phyloP scores from a whole-genome alignment of 2,797 vertebrate species.

The Poeciliopsis paucimaculata region DNA sequence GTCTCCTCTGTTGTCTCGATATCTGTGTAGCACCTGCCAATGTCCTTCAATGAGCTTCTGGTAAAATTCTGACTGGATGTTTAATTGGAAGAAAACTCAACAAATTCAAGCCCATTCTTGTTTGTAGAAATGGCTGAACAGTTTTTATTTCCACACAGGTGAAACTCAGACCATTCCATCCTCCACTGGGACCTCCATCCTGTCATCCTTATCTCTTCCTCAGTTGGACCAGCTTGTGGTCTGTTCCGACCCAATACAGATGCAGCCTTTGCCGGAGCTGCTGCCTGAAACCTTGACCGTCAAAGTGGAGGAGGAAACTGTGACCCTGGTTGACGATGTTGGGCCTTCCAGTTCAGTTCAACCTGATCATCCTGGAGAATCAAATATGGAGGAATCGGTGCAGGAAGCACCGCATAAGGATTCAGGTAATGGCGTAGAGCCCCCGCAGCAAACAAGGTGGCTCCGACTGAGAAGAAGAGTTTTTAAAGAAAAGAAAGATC shows the following conservation, averaged over 20 bases:
- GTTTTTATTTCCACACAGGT: slow-evolving; percentile 46
- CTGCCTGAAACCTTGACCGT: slow-evolving; percentile 65
- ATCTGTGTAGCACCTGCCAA: neutral
- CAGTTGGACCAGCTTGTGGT: slow-evolving; percentile 75
- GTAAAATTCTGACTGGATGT: neutral
- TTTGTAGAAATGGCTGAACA: neutral
- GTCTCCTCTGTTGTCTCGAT: slow-evolving; percentile 4
- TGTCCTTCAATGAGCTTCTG: neutral
- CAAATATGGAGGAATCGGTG: slow-evolving; percentile 9
- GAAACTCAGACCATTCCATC: slow-evolving; percentile 61
- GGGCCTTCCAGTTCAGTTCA: slow-evolving; percentile 47
- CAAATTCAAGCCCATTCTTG: neutral
- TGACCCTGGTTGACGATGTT: slow-evolving; percentile 73
- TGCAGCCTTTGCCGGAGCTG: slow-evolving; percentile 56
- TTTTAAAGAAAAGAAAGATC: slow-evolving; percentile 40
- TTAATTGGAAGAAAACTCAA: neutral
- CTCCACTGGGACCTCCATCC: slow-evolving; percentile 77
- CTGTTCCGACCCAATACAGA: slow-evolving; percentile 58
- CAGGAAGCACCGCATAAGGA: slow-evolving; percentile 25
- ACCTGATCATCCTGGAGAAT: slow-evolving; percentile 28
- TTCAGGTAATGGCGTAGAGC: slow-evolving; percentile 45
- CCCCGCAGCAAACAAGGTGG: slow-evolving; percentile 70
- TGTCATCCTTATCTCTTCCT: slow-evolving; percentile 72
- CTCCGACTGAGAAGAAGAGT: slow-evolving; percentile 66
- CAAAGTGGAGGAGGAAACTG: slow-evolving; percentile 72